Evolutionary conservation across 2,797 vertebrate genomes (phyloP).

Genomic region (Chaenodraco wilsoni): DNA sequence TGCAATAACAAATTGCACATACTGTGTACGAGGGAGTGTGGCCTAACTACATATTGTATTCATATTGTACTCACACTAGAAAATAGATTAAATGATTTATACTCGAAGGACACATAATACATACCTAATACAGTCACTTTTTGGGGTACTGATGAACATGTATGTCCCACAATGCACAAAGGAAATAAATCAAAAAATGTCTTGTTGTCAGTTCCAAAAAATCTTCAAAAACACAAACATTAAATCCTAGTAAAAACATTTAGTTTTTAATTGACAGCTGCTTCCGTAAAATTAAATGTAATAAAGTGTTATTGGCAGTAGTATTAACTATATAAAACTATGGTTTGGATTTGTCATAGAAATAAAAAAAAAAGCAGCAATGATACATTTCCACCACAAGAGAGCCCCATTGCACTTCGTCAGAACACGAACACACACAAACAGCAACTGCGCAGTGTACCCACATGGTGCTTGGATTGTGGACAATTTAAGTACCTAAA

Average conservation of each 20-base stretch:
- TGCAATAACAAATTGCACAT: not conserved
- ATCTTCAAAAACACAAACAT: too few relatives aligned
- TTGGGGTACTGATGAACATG: not conserved
- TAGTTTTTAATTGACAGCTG: too few relatives aligned
- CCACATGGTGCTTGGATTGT: not conserved
- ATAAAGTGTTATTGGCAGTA: not conserved
- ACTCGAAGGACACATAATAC: not conserved
- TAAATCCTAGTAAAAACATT: not conserved
- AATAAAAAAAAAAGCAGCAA: slow-evolving; percentile 37
- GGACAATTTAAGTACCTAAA: not conserved
- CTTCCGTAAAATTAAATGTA: too few relatives aligned
- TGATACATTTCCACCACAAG: slow-evolving; percentile 62
- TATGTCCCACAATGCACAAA: not conserved
- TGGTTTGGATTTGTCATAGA: not conserved
- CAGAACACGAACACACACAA: slow-evolving; percentile 8
- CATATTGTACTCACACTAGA: not conserved
- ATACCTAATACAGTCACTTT: not conserved
- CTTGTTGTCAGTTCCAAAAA: too few relatives aligned
- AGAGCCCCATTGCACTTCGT: slow-evolving; percentile 65
- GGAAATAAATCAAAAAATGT: not conserved
- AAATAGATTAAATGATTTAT: not conserved
- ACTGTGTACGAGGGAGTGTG: not conserved
- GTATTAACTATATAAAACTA: not conserved
- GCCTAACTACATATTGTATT: not conserved
- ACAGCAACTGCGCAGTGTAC: not conserved